A percentile compares a stretch with the other conserved stretches of the same genome.
These are phyloP conservation scores for Schizotus pectinicornis DNA, from an alignment of 2,888 invertebrate genomes.

Conservation along the genomic window DNA sequence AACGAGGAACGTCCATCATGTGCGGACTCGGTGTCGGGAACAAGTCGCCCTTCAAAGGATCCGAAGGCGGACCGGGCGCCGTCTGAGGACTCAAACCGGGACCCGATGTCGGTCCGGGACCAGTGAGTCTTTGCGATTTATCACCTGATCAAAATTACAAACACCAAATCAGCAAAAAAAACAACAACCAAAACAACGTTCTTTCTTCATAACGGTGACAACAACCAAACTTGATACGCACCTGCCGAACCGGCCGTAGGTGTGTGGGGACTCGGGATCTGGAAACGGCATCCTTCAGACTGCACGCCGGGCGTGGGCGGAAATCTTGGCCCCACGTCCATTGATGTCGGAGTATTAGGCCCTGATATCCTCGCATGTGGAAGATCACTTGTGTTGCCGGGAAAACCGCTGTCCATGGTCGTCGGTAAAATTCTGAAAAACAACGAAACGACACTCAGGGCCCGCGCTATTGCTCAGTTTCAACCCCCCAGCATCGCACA, in stretches of 20 bases:
- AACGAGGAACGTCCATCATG: conserved; percentile 61
- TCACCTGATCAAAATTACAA: conserved; percentile 46
- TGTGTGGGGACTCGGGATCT: conserved; percentile 62
- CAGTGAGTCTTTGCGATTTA: conserved; percentile 51
- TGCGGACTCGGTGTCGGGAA: conserved; percentile 56
- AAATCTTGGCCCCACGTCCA: conserved; percentile 57
- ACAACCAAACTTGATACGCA: conserved; percentile 17
- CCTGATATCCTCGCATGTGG: conserved; percentile 57
- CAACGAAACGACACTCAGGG: conserved; percentile 9
- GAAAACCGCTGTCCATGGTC: conserved; percentile 56
- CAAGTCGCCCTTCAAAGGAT: conserved; percentile 54
- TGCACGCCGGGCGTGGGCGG: conserved; percentile 54
- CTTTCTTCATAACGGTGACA: not conserved
- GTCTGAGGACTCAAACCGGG: conserved; percentile 57
- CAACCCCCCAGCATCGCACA: too few species aligned
- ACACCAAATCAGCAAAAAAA: conserved; percentile 6
- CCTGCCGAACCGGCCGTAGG: conserved; percentile 49
- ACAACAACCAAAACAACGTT: not conserved
- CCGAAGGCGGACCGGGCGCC: conserved; percentile 54
- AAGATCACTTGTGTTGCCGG: conserved; percentile 54
- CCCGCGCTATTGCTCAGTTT: too few species aligned
- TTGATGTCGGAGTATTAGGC: conserved; percentile 63
- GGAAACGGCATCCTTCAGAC: conserved; percentile 59
- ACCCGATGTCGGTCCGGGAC: conserved; percentile 47
- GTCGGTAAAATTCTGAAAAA: conserved; percentile 52